Percentiles rank a stretch among this genome's conserved stretches.
phyloP scores from a whole-genome alignment of 2,113 vertebrate species.

The Xiphophorus hellerii region DNA sequence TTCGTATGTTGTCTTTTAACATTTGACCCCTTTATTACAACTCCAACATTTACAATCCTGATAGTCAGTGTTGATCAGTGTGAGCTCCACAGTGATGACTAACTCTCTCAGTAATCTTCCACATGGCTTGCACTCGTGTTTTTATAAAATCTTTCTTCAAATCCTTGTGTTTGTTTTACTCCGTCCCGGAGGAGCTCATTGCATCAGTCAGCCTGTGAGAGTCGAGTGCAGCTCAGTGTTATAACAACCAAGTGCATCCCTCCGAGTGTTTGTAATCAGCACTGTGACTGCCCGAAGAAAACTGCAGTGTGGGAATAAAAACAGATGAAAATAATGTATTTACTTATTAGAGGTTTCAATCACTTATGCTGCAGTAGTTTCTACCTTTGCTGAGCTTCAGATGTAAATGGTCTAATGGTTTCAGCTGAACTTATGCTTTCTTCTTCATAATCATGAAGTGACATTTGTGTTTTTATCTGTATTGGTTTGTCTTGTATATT shows the following conservation, averaged over 20 bases:
- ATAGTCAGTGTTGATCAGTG: background rate
- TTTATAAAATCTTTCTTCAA: constrained; percentile 4
- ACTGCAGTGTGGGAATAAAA: constrained; percentile 19
- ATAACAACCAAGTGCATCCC: constrained; percentile 9
- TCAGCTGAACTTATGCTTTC: no score
- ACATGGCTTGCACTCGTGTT: background rate
- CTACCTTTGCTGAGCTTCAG: background rate
- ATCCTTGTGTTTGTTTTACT: constrained; percentile 40
- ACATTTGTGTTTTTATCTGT: no score
- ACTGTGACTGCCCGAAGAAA: constrained; percentile 4
- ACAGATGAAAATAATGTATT: background rate
- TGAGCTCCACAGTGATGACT: background rate
- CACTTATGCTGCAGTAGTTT: background rate
- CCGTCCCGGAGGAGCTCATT: constrained; percentile 25
- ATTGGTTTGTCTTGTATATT: background rate
- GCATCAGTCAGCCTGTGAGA: constrained; percentile 32
- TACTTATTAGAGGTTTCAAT: background rate
- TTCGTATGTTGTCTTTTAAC: background rate
- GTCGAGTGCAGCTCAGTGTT: constrained; percentile 12
- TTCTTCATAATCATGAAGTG: no score
- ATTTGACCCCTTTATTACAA: background rate
- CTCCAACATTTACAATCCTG: background rate
- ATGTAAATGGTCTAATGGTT: background rate
- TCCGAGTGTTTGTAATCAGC: constrained; percentile 11
- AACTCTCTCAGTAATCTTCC: constrained; percentile 10